Evolutionary conservation across 2,888 invertebrate species (phyloP).

Genomic region (Ophraella communa): DNA sequence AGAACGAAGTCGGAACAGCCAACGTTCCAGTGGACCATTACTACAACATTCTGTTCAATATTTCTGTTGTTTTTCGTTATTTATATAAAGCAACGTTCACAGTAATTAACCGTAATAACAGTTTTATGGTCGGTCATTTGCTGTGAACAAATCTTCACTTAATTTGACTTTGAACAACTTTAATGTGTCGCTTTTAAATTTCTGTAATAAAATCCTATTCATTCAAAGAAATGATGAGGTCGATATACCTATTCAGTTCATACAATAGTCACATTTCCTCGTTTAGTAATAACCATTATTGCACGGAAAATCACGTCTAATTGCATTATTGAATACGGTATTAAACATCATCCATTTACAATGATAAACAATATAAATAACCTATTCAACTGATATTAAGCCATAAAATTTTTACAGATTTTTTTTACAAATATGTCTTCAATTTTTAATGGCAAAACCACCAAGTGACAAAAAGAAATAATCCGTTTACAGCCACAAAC

Average conservation of each 20-base stretch:
- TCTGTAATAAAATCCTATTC: slow-evolving; percentile 34
- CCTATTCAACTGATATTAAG: neutral
- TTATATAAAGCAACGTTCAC: slow-evolving; percentile 50
- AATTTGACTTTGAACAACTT: slow-evolving; percentile 42
- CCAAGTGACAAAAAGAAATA: neutral
- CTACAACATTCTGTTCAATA: slow-evolving; percentile 45
- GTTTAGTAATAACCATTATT: slow-evolving; percentile 28
- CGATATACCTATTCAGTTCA: slow-evolving; percentile 27
- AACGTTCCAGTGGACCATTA: slow-evolving; percentile 40
- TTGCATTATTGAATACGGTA: slow-evolving; percentile 22
- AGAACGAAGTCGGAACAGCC: neutral
- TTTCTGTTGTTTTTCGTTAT: slow-evolving; percentile 48
- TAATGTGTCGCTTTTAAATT: slow-evolving; percentile 34
- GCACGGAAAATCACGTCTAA: slow-evolving; percentile 32
- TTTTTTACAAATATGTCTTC: neutral
- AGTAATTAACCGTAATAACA: slow-evolving; percentile 55
- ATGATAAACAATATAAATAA: neutral
- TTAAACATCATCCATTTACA: neutral
- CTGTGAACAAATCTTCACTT: slow-evolving; percentile 42
- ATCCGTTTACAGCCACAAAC: neutral
- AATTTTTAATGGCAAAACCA: neutral
- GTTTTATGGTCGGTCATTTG: slow-evolving; percentile 52
- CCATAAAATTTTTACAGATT: neutral
- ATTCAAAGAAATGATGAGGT: slow-evolving; percentile 43
- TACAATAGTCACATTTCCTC: slow-evolving; percentile 18